phyloP scores from a whole-genome alignment of 2,113 vertebrate genomes.

The Procavia capensis region DNA sequence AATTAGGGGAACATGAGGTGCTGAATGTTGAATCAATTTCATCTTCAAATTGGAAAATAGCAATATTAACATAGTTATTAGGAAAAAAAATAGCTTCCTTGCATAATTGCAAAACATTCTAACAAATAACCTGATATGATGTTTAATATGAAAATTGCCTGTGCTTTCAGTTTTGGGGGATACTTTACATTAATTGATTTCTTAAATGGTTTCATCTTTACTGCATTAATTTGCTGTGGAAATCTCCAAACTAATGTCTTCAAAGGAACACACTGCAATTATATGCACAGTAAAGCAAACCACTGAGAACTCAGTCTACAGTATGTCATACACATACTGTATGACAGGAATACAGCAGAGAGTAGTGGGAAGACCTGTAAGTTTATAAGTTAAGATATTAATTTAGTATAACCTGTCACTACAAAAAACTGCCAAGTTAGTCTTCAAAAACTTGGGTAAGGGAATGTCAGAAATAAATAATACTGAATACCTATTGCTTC shows the following conservation, averaged over 20 bases:
- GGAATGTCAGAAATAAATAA: neutral
- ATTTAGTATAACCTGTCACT: neutral
- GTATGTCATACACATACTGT: neutral
- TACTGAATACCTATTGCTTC: too few species aligned
- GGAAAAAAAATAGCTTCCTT: conserved; percentile 61
- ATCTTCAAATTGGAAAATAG: conserved; percentile 55
- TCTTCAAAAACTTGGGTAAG: neutral
- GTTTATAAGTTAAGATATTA: neutral
- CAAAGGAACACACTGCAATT: conserved; percentile 40
- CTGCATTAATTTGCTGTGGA: conserved; percentile 42
- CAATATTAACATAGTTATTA: conserved; percentile 63
- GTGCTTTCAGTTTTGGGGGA: neutral
- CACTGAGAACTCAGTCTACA: conserved; percentile 49
- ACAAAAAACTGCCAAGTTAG: neutral
- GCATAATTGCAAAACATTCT: conserved; percentile 48
- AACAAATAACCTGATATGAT: conserved; percentile 50
- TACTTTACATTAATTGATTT: conserved; percentile 71
- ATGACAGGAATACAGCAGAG: neutral
- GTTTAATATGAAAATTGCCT: conserved; percentile 64
- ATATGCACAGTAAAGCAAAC: conserved; percentile 55
- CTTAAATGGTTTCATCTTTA: conserved; percentile 58
- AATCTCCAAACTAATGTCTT: conserved; percentile 53
- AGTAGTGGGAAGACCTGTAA: neutral
- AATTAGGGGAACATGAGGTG: conserved; percentile 25
- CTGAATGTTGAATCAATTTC: conserved; percentile 72